Conservation (phyloP, 2,797 vertebrate genomes). For the Erithacus rubecula region DNA sequence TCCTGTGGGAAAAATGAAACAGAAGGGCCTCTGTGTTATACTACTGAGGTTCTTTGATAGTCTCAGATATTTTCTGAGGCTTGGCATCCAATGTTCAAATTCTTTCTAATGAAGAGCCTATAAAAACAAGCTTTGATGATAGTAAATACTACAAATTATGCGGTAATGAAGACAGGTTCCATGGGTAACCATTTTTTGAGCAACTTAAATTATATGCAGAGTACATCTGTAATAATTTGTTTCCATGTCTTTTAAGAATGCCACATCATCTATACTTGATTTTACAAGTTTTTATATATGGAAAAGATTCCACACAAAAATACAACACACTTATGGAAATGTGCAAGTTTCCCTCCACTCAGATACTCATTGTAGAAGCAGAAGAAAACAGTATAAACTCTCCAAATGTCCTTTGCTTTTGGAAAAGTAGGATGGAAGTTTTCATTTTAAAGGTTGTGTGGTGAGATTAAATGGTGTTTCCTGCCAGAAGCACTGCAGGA, state of each 20-base stretch:
- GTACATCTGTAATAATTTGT: background rate
- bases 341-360: background rate
- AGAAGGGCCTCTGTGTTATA: constrained; percentile 8
- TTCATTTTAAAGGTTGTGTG: background rate
- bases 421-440: background rate
- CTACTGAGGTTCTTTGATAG: constrained; percentile 13
- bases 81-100: constrained; percentile 5
- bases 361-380: background rate
- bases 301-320: background rate
- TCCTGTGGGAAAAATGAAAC: constrained; percentile 26
- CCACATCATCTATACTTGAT: background rate
- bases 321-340: background rate
- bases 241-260: background rate
- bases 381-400: background rate
- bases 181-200: background rate
- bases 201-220: background rate
- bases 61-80: constrained; percentile 23
- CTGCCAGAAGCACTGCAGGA: background rate
- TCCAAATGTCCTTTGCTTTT: background rate
- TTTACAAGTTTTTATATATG: background rate
- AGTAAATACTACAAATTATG: background rate
- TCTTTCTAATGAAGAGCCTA: constrained; percentile 8
- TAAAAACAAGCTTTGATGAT: constrained; percentile 19
- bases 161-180: background rate
- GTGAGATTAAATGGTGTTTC: background rate